Percentiles rank a stretch among this genome's conserved stretches.
Conservation (phyloP, 2,113 vertebrate species). For the Trochalopteron elliotii region DNA sequence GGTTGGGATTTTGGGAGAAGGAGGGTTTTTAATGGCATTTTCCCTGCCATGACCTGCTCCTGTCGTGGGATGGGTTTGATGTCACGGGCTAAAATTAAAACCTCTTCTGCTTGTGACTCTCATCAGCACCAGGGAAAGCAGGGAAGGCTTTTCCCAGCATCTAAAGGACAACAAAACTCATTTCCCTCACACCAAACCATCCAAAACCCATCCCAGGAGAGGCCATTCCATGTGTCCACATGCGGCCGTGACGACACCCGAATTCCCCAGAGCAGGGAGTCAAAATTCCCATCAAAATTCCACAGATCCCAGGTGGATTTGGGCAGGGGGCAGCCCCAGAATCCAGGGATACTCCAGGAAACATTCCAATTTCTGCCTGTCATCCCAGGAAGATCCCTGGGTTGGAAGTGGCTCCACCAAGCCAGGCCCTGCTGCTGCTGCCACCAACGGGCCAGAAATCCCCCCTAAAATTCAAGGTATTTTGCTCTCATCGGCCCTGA, state of each 20-base stretch:
- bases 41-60: not conserved
- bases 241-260: rapidly evolving
- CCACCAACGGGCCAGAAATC: not conserved
- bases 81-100: not conserved
- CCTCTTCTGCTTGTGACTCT: not conserved
- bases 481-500: not conserved
- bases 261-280: not conserved
- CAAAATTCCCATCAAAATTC: not conserved
- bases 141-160: rapidly evolving
- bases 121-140: not conserved
- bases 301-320: not conserved
- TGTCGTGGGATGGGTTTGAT: not conserved
- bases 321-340: not conserved
- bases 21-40: rapidly evolving
- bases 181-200: rapidly evolving
- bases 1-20: rapidly evolving
- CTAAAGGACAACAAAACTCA: rapidly evolving
- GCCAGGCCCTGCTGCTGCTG: constrained; percentile 5
- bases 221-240: rapidly evolving
- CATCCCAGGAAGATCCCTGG: constrained; percentile 27
- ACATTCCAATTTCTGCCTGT: constrained; percentile 69
- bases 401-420: not conserved
- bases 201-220: rapidly evolving
- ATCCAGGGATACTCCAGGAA: not conserved
- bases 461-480: not conserved